These are phyloP conservation scores for Catharus minimus DNA, from an alignment of 2,113 vertebrate species.

Conservation along the genomic window DNA sequence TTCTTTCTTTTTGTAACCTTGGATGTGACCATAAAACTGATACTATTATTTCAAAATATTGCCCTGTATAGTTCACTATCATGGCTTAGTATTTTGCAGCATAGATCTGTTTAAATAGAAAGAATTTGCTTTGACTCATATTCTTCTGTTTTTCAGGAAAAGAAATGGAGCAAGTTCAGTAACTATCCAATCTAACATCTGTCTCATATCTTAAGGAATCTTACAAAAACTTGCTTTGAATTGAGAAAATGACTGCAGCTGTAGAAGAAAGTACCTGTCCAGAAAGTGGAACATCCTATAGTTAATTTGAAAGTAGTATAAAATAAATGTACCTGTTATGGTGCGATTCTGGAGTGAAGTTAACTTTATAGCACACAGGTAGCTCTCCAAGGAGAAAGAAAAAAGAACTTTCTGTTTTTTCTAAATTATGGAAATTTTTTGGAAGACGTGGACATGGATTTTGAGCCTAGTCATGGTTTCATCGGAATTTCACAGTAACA, in stretches of 20 bases:
- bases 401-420: conserved; percentile 72
- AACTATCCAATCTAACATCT: conserved; percentile 77
- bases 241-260: conserved; percentile 84
- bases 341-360: conserved; percentile 80
- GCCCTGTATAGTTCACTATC: neutral
- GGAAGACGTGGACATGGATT: conserved; percentile 98
- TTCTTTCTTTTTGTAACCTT: neutral
- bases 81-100: conserved; percentile 25
- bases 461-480: conserved; percentile 94
- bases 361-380: conserved; percentile 82
- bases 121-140: conserved; percentile 20
- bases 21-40: neutral
- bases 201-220: conserved; percentile 77
- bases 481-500: conserved; percentile 88
- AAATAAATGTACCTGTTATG: conserved; percentile 84
- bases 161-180: conserved; percentile 81
- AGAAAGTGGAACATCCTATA: conserved; percentile 71
- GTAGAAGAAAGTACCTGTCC: conserved; percentile 73
- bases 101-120: neutral
- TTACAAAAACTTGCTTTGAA: conserved; percentile 71
- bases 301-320: conserved; percentile 69
- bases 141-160: conserved; percentile 77
- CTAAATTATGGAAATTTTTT: conserved; percentile 99
- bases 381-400: conserved; percentile 77
- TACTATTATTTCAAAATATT: conserved; percentile 23